phyloP scores from a whole-genome alignment of 1,140 invertebrate species.

The Drosophila tsacasi region DNA sequence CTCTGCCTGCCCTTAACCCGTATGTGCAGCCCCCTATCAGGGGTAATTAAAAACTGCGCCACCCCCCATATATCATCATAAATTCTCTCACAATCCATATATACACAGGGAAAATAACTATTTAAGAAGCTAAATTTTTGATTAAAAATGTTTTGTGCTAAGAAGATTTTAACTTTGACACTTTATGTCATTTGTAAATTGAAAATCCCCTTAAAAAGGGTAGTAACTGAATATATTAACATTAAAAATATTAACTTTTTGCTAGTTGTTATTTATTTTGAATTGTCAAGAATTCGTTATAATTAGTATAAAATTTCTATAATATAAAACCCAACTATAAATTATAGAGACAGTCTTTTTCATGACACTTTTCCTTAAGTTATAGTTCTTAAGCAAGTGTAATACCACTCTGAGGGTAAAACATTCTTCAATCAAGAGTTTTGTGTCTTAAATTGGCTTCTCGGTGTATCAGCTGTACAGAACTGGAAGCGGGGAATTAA shows the following conservation, averaged over 20 bases:
- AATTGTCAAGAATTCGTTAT: background rate
- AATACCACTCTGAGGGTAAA: background rate
- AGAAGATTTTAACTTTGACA: background rate
- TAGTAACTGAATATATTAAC: background rate
- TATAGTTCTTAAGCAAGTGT: background rate
- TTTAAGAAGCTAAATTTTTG: background rate
- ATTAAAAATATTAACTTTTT: background rate
- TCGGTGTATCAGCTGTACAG: conserved; percentile 32
- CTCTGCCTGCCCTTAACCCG: conserved; percentile 35
- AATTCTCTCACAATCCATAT: conserved; percentile 37
- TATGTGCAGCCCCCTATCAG: conserved; percentile 38
- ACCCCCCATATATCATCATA: conserved; percentile 23
- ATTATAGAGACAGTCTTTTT: background rate
- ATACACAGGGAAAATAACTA: conserved; percentile 4
- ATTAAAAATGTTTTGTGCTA: background rate
- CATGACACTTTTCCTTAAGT: background rate
- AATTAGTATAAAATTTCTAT: background rate
- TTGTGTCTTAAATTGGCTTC: conserved; percentile 10
- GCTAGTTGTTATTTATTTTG: background rate
- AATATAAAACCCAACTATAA: background rate
- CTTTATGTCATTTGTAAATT: background rate
- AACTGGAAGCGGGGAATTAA: conserved; percentile 48
- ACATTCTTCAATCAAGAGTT: conserved; percentile 15
- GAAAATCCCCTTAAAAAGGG: background rate
- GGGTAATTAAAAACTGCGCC: conserved; percentile 46